phyloP scores from a whole-genome alignment of 2,113 vertebrate genomes.

The Cercopithecus mona region DNA sequence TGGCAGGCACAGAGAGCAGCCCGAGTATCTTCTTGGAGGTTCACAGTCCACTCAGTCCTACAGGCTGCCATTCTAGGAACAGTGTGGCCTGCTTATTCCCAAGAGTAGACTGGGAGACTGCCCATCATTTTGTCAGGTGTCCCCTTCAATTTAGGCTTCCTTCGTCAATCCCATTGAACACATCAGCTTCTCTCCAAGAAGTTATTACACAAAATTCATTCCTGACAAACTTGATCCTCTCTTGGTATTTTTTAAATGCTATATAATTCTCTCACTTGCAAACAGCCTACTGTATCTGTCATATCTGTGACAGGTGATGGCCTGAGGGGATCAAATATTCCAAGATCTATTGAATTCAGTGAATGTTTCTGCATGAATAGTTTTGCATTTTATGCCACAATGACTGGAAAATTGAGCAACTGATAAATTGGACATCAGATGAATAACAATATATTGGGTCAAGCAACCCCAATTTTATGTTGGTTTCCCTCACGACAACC shows the following conservation, averaged over 20 bases:
- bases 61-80: background rate
- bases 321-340: background rate
- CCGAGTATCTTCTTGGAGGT: background rate
- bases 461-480: background rate
- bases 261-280: background rate
- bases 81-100: rapidly evolving
- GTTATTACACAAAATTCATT: background rate
- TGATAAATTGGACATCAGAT: background rate
- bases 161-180: background rate
- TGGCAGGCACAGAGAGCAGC: background rate
- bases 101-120: rapidly evolving
- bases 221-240: background rate
- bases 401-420: background rate
- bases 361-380: background rate
- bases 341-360: background rate
- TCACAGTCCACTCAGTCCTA: background rate
- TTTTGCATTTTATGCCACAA: background rate
- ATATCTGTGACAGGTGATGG: background rate
- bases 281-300: background rate
- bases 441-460: background rate
- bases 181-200: background rate
- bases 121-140: background rate
- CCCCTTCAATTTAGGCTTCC: background rate
- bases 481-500: background rate
- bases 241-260: background rate